Conservation (phyloP, 2,888 invertebrate genomes). For the Sarcophaga rosellei region DNA sequence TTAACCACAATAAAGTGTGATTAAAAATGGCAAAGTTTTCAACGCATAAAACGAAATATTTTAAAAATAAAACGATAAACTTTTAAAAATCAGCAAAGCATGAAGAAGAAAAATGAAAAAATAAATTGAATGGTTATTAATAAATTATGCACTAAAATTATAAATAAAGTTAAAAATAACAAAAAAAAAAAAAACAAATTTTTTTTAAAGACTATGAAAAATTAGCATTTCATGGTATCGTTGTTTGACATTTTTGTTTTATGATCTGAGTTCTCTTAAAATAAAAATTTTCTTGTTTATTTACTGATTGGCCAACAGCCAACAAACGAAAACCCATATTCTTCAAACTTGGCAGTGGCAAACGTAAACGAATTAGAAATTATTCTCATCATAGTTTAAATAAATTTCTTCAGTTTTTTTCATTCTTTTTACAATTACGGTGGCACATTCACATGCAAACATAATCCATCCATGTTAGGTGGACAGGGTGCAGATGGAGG, state of each 20-base stretch:
- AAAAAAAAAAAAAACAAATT: background rate
- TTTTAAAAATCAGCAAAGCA: background rate
- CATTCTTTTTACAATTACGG: too few species aligned
- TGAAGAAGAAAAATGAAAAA: background rate
- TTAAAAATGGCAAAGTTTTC: too few species aligned
- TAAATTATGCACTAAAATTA: background rate
- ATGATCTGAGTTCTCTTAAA: background rate
- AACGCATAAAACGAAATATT: background rate
- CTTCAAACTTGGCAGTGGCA: constrained; percentile 61
- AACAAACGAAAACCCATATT: constrained; percentile 40
- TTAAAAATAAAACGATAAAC: background rate
- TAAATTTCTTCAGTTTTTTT: too few species aligned
- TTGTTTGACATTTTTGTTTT: constrained; percentile 53
- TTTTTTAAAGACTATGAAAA: constrained; percentile 39
- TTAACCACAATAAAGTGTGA: too few species aligned
- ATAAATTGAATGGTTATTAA: background rate
- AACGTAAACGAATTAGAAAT: constrained; percentile 39
- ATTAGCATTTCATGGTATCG: constrained; percentile 57
- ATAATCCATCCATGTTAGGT: too few species aligned
- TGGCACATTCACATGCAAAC: too few species aligned
- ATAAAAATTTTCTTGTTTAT: background rate
- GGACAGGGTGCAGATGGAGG: background rate
- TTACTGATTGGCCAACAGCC: constrained; percentile 38
- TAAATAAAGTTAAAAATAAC: background rate
- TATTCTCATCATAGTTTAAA: constrained; percentile 18